Evolutionary conservation across 2,797 vertebrate genomes (phyloP).

Genomic region (Chelonia mydas): DNA sequence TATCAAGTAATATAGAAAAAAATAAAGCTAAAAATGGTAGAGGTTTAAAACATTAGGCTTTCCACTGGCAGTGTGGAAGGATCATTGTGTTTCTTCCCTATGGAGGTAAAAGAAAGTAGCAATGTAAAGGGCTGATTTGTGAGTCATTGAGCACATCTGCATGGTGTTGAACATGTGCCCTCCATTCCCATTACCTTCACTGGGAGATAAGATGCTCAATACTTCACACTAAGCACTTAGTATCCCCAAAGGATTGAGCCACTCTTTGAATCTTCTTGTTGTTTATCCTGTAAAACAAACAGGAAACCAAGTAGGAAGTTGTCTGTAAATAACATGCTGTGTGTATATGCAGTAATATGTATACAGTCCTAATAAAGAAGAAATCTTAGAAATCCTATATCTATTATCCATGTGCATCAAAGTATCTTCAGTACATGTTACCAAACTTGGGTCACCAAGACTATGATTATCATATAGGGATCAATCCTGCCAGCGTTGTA

Average conservation of each 20-base stretch:
- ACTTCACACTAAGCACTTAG: not conserved
- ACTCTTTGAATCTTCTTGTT: not conserved
- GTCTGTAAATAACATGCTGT: not conserved
- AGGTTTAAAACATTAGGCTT: not conserved
- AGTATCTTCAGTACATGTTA: not conserved
- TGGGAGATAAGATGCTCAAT: not conserved
- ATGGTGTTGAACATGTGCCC: not conserved
- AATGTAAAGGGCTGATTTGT: not conserved
- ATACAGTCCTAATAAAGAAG: not conserved
- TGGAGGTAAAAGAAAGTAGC: rapidly evolving
- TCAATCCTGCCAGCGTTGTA: not conserved
- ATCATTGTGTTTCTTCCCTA: rapidly evolving
- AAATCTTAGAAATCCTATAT: not conserved
- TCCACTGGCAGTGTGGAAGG: rapidly evolving
- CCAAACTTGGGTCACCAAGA: not conserved
- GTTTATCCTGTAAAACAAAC: not conserved
- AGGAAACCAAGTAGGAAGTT: not conserved
- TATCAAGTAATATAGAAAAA: not conserved
- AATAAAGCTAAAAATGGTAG: not conserved
- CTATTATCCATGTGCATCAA: not conserved
- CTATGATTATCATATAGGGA: not conserved
- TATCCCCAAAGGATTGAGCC: not conserved
- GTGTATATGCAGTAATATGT: not conserved
- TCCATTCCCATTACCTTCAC: not conserved
- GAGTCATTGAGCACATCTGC: not conserved